phyloP scores from a whole-genome alignment of 1,140 invertebrate species.

The Musca vetustissima region DNA sequence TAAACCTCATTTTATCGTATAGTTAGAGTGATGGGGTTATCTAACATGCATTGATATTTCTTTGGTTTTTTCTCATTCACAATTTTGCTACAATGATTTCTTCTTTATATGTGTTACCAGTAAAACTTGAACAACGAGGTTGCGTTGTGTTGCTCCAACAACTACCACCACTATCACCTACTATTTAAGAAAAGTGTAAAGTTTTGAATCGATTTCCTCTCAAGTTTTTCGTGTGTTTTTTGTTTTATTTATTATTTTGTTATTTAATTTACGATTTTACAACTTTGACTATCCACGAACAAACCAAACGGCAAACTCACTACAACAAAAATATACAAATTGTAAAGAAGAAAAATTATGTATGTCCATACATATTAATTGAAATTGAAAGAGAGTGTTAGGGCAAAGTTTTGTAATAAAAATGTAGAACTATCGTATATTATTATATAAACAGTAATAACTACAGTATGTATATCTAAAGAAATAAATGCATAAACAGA shows the following conservation, averaged over 20 bases:
- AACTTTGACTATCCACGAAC: slow-evolving; percentile 7
- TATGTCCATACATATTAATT: no score
- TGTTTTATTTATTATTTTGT: background rate
- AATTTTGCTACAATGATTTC: no score
- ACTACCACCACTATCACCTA: background rate
- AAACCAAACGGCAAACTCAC: no score
- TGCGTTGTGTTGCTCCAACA: slow-evolving; percentile 1
- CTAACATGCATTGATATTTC: no score
- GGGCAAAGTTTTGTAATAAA: slow-evolving; percentile 2
- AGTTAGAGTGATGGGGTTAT: no score
- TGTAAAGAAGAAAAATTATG: no score
- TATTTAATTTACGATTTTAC: slow-evolving; percentile 4
- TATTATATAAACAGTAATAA: slow-evolving; percentile 7
- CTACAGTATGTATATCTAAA: slow-evolving; percentile 8
- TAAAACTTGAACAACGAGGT: background rate
- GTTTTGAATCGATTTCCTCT: slow-evolving; percentile 12
- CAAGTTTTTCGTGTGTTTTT: background rate
- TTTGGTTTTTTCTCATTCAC: no score
- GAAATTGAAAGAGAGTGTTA: no score
- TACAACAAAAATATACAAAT: no score
- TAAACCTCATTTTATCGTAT: no score
- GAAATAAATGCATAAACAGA: slow-evolving; percentile 8
- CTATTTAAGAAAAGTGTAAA: background rate
- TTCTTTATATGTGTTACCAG: no score
- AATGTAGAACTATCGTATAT: slow-evolving; percentile 2